Conservation (phyloP, 2,113 vertebrate species). For the Catharus fuscescens region DNA sequence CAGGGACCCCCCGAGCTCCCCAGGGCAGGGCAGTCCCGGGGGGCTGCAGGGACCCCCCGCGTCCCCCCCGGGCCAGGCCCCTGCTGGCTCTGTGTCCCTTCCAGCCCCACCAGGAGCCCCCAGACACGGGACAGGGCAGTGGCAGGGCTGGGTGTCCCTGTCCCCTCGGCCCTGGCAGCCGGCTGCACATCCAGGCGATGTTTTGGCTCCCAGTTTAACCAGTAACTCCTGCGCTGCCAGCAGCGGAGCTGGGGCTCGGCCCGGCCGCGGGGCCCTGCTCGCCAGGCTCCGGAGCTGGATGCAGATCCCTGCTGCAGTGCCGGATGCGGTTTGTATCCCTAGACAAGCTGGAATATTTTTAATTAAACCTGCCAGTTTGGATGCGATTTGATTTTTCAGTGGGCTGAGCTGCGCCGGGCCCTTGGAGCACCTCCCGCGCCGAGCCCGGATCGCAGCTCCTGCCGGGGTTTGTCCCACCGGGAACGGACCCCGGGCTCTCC, state of each 20-base stretch:
- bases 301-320: conserved; percentile 37
- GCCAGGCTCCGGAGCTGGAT: background rate
- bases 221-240: background rate
- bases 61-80: background rate
- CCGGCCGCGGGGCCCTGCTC: background rate
- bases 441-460: background rate
- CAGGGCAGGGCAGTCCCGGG: no score
- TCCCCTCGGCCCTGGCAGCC: background rate
- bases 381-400: conserved; percentile 32
- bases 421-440: background rate
- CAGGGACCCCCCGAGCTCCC: no score
- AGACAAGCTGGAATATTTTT: conserved; percentile 38
- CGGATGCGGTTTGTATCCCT: background rate
- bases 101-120: background rate
- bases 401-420: background rate
- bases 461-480: fast-evolving
- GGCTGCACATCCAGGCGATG: fast-evolving
- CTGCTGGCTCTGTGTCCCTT: fast-evolving
- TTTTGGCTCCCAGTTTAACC: conserved; percentile 21
- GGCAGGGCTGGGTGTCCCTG: background rate
- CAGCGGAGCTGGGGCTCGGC: background rate
- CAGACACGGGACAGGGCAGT: background rate
- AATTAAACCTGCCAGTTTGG: conserved; percentile 62
- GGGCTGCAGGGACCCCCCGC: no score
- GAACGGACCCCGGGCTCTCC: fast-evolving